These are phyloP conservation scores for Trachelipus rathkii DNA, from an alignment of 1,140 invertebrate genomes.

Conservation along the genomic window DNA sequence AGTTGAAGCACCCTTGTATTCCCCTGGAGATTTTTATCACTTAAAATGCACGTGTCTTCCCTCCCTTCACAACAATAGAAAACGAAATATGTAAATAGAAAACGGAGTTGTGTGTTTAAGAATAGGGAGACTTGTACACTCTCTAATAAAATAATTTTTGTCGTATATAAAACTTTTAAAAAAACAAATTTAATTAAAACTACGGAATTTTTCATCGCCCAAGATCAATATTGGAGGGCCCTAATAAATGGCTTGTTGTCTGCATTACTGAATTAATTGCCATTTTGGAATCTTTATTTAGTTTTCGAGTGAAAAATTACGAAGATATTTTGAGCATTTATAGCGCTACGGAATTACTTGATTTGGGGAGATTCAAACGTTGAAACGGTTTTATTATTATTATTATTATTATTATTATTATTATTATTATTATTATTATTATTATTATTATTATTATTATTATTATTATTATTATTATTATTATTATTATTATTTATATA, in stretches of 20 bases:
- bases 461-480: neutral
- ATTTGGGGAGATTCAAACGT: too few relatives aligned
- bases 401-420: slow-evolving; percentile 10
- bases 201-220: too few relatives aligned
- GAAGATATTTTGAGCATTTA: too few relatives aligned
- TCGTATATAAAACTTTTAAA: too few relatives aligned
- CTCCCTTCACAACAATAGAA: neutral
- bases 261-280: too few relatives aligned
- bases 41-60: slow-evolving; percentile 1
- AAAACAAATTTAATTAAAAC: too few relatives aligned
- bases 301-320: neutral
- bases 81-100: neutral
- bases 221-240: too few relatives aligned
- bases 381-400: too few relatives aligned
- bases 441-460: neutral
- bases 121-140: too few relatives aligned
- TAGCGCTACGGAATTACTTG: too few relatives aligned
- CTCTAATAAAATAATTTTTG: too few relatives aligned
- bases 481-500: neutral
- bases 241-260: too few relatives aligned
- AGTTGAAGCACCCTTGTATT: neutral
- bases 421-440: neutral
- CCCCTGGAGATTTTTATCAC: slow-evolving; percentile 1
- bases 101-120: neutral
- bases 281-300: neutral